Evolutionary conservation across 1,140 invertebrate species (phyloP).

Genomic region (Apis dorsata): DNA sequence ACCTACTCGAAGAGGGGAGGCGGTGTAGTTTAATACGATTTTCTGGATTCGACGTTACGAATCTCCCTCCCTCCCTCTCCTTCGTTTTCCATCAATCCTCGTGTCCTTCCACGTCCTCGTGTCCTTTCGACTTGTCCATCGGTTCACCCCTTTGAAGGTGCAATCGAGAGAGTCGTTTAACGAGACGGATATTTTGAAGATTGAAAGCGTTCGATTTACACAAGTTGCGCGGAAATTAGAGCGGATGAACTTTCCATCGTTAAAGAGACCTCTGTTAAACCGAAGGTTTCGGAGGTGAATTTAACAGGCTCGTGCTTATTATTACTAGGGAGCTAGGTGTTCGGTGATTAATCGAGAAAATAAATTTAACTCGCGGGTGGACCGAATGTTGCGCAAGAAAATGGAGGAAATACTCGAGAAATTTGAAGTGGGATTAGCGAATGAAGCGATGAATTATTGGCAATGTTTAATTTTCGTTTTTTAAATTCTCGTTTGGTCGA

Average conservation of each 20-base stretch:
- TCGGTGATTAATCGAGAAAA: constrained; percentile 9
- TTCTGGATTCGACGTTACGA: constrained; percentile 5
- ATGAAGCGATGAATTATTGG: no score
- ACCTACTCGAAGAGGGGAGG: constrained; percentile 21
- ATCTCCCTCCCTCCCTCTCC: background rate
- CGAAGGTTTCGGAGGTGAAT: background rate
- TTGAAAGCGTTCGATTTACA: constrained; percentile 27
- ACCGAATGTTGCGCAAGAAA: background rate
- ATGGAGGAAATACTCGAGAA: background rate
- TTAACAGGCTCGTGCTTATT: background rate
- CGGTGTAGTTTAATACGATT: constrained; percentile 29
- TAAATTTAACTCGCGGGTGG: background rate
- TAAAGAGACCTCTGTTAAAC: constrained; percentile 17
- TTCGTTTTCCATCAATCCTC: background rate
- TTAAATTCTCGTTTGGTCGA: no score
- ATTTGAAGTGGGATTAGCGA: background rate
- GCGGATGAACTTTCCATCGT: background rate
- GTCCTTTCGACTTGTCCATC: no score
- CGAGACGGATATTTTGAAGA: constrained; percentile 32
- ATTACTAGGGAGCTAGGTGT: background rate
- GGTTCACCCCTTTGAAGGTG: constrained; percentile 11
- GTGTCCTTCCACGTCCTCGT: no score
- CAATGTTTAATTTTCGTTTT: no score
- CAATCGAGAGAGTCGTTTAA: constrained; percentile 23
- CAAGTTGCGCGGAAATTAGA: constrained; percentile 32